Percentiles rank a stretch among this genome's conserved stretches.
Conservation (phyloP, 2,888 invertebrate genomes). For the Apamea anceps region DNA sequence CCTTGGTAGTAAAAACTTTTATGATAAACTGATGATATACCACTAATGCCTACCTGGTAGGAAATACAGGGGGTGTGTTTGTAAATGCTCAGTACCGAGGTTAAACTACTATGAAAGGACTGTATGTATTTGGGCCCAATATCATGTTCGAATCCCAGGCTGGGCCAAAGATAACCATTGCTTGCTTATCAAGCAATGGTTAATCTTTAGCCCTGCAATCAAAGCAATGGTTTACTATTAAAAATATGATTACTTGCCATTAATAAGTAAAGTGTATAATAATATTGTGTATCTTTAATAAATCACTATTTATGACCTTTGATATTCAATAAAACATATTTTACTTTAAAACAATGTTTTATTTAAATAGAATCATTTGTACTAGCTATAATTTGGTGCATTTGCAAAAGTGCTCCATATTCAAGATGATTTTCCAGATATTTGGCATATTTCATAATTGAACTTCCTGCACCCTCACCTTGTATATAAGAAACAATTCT, state of each 20-base stretch:
- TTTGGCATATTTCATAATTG: slow-evolving; percentile 70
- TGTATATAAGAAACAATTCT: slow-evolving; percentile 73
- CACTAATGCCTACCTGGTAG: not conserved
- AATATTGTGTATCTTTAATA: slow-evolving; percentile 5
- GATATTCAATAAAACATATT: slow-evolving; percentile 48
- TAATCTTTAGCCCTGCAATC: too few relatives aligned
- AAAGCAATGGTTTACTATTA: not conserved
- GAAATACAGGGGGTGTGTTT: not conserved
- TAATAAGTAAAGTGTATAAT: not conserved
- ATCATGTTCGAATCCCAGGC: not conserved
- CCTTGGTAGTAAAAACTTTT: not conserved
- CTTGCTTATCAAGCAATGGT: too few relatives aligned
- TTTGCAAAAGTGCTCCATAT: slow-evolving; percentile 71
- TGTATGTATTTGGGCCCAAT: not conserved
- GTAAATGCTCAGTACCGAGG: not conserved
- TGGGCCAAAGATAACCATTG: not conserved
- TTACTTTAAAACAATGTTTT: slow-evolving; percentile 47
- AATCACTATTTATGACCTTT: not conserved
- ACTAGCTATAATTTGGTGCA: slow-evolving; percentile 70
- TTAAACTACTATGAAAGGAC: not conserved
- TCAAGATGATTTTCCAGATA: slow-evolving; percentile 73
- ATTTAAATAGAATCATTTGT: slow-evolving; percentile 67
- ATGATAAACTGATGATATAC: not conserved
- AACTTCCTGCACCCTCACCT: slow-evolving; percentile 65
- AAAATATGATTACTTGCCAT: not conserved